Conservation (phyloP, 2,797 vertebrate genomes). For the Discoglossus pictus region DNA sequence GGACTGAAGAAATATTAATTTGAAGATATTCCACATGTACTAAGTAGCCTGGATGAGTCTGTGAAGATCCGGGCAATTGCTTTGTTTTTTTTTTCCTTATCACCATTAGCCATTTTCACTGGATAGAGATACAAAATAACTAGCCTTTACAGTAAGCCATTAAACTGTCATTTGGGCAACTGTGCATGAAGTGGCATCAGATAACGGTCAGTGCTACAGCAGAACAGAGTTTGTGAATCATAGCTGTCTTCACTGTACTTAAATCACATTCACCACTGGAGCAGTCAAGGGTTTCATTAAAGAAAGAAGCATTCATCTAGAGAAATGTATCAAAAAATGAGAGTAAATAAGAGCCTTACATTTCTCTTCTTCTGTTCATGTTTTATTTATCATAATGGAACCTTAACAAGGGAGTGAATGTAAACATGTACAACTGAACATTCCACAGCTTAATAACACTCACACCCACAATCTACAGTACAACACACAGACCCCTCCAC, state of each 20-base stretch:
- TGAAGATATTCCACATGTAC: constrained; percentile 58
- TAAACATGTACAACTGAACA: too few species aligned
- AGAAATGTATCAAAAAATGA: constrained; percentile 75
- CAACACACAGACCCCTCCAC: too few species aligned
- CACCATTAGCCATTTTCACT: constrained; percentile 72
- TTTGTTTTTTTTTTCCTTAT: constrained; percentile 70
- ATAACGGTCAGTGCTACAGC: constrained; percentile 72
- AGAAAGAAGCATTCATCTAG: constrained; percentile 72
- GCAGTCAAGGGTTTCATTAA: constrained; percentile 83
- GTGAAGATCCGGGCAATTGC: constrained; percentile 63
- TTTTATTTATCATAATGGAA: constrained; percentile 69
- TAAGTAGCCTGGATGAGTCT: constrained; percentile 60
- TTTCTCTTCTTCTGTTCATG: constrained; percentile 68
- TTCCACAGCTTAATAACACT: too few species aligned
- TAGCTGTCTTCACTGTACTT: constrained; percentile 74
- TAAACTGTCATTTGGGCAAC: constrained; percentile 80
- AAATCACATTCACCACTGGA: constrained; percentile 80
- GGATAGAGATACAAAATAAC: constrained; percentile 78
- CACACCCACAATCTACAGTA: too few species aligned
- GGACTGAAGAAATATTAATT: constrained; percentile 66
- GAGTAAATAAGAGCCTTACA: constrained; percentile 69
- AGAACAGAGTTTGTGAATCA: constrained; percentile 81
- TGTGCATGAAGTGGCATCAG: constrained; percentile 77
- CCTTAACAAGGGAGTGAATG: constrained; percentile 67
- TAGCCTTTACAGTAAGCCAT: constrained; percentile 74